Evolutionary conservation across 2,888 invertebrate species (phyloP).

Genomic region (Plemyria rubiginata): DNA sequence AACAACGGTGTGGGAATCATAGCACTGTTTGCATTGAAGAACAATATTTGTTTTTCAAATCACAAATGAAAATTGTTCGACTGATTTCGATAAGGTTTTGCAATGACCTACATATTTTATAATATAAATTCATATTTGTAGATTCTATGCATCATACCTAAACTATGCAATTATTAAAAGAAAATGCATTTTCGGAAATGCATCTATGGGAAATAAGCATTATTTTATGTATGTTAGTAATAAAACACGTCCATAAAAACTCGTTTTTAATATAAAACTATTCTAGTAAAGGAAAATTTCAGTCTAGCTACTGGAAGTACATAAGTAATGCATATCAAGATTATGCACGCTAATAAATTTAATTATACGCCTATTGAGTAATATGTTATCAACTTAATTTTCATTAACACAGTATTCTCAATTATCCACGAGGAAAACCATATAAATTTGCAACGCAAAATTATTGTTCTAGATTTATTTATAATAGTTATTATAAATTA

Average conservation of each 20-base stretch:
- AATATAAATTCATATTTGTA: too few species aligned
- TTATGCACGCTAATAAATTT: not conserved
- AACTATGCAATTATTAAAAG: too few species aligned
- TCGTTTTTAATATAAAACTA: too few species aligned
- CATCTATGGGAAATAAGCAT: too few species aligned
- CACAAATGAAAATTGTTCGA: conserved; percentile 3
- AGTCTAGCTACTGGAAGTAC: not conserved
- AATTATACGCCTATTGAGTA: conserved; percentile 2
- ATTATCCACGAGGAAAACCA: conserved; percentile 13
- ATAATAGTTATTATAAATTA: conserved; percentile 4
- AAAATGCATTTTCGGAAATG: too few species aligned
- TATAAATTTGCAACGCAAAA: conserved; percentile 7
- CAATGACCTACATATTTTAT: not conserved
- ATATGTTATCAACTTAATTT: conserved; percentile 4
- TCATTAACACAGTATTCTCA: conserved; percentile 21
- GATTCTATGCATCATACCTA: too few species aligned
- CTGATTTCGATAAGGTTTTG: conserved; percentile 1
- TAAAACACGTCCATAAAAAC: too few species aligned
- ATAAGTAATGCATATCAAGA: conserved; percentile 1
- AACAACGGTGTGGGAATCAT: conserved; percentile 37
- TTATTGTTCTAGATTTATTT: conserved; percentile 16
- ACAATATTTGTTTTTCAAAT: conserved; percentile 19
- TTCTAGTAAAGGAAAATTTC: not conserved
- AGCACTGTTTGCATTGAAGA: conserved; percentile 19
- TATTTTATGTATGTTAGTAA: too few species aligned